Evolutionary conservation across 2,797 vertebrate species (phyloP).

Genomic region (Crocidura indochinensis): DNA sequence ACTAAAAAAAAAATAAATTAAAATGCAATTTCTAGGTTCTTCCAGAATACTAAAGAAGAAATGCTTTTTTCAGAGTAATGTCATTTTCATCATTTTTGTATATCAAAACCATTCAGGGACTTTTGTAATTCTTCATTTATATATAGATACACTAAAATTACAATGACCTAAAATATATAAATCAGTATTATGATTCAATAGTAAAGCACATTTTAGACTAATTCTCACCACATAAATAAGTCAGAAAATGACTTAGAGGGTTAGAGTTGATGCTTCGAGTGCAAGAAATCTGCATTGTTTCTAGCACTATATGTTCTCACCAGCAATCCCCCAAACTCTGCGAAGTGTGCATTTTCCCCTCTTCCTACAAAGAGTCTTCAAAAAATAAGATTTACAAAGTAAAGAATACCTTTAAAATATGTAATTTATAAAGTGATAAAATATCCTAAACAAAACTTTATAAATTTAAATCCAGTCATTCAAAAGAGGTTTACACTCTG

Average conservation of each 20-base stretch:
- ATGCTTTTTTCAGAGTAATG: not conserved
- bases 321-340: no score
- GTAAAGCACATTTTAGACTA: no score
- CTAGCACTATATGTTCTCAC: no score
- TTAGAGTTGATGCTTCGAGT: no score
- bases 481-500: slow-evolving; percentile 19
- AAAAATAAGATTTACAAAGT: no score
- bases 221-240: no score
- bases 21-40: not conserved
- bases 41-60: not conserved
- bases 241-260: no score
- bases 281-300: no score
- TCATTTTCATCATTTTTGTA: not conserved
- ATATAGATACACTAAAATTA: not conserved
- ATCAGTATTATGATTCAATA: no score
- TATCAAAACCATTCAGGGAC: slow-evolving; percentile 35
- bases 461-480: not conserved
- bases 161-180: slow-evolving; percentile 14
- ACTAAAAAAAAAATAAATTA: not conserved
- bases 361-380: no score
- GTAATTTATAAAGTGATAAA: not conserved
- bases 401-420: no score
- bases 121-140: not conserved
- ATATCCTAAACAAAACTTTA: slow-evolving; percentile 32
- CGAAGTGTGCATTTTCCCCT: no score